Percentiles rank a stretch among this genome's conserved stretches.
Conservation (phyloP, 37 sponge, comb jelly and placozoan species). For the Halisarca cf. caerulea region DNA sequence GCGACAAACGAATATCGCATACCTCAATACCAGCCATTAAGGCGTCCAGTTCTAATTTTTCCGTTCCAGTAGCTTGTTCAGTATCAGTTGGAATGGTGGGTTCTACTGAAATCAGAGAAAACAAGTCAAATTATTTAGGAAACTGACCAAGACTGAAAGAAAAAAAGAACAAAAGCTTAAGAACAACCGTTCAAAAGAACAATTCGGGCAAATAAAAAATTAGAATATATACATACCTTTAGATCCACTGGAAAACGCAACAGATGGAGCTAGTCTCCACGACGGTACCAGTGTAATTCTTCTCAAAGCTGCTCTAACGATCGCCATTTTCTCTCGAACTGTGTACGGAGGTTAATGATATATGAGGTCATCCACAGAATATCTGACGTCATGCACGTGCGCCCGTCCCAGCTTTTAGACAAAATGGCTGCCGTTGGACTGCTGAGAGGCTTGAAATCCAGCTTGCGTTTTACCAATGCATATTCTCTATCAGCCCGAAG, state of each 20-base stretch:
- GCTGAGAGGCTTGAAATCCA: not conserved
- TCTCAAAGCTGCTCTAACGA: conserved; percentile 22
- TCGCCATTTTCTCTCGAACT: conserved; percentile 17
- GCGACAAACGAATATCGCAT: not conserved
- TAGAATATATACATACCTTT: not conserved
- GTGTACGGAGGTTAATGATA: too few species aligned
- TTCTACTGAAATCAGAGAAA: not conserved
- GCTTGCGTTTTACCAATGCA: not conserved
- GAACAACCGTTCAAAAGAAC: too few species aligned
- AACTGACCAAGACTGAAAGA: too few species aligned
- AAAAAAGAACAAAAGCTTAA: too few species aligned
- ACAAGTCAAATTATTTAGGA: not conserved
- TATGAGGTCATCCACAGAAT: too few species aligned
- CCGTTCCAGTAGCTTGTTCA: conserved; percentile 92
- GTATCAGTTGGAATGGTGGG: conserved; percentile 16
- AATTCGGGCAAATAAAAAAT: not conserved
- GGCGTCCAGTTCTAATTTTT: conserved; percentile 87
- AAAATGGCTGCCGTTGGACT: conserved; percentile 25
- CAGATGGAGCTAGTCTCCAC: not conserved
- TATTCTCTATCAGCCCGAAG: too few species aligned
- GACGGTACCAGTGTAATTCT: conserved; percentile 6
- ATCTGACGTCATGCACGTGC: too few species aligned
- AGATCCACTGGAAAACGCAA: not conserved
- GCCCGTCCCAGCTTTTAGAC: not conserved
- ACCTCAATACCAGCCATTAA: conserved; percentile 77